Percentiles rank a stretch among this genome's conserved stretches.
These are phyloP conservation scores for Iselma pallidipennis DNA, from an alignment of 2,888 invertebrate species.

Conservation along the genomic window DNA sequence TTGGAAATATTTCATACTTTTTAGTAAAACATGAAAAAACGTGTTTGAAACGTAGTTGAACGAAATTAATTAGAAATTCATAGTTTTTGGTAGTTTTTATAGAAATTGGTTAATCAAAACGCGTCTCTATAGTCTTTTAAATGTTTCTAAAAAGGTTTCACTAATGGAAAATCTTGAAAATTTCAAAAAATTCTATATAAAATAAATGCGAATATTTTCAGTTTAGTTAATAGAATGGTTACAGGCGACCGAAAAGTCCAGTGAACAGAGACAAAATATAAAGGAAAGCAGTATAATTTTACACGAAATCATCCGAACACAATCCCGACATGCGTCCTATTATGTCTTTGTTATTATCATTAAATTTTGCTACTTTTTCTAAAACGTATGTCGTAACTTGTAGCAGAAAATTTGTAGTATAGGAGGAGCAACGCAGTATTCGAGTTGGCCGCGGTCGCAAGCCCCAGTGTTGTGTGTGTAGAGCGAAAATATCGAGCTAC, in stretches of 20 bases:
- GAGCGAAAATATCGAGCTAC: constrained; percentile 47
- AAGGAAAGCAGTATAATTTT: constrained; percentile 52
- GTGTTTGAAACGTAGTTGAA: neutral
- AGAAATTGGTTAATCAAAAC: neutral
- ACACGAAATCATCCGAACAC: constrained; percentile 50
- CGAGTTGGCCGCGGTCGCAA: constrained; percentile 42
- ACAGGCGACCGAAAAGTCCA: constrained; percentile 52
- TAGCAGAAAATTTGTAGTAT: constrained; percentile 25
- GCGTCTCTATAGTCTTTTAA: neutral
- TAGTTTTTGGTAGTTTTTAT: neutral
- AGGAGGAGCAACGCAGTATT: constrained; percentile 50
- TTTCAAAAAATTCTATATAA: neutral
- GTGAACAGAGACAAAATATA: constrained; percentile 50
- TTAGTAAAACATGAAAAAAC: neutral
- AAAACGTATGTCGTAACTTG: constrained; percentile 33
- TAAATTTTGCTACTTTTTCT: constrained; percentile 22
- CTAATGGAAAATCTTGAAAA: neutral
- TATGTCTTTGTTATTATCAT: constrained; percentile 39
- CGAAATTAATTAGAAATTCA: too few relatives aligned
- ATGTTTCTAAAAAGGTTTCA: neutral
- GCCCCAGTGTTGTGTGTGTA: constrained; percentile 48
- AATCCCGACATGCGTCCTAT: constrained; percentile 32
- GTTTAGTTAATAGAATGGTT: constrained; percentile 44
- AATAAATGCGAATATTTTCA: constrained; percentile 37
- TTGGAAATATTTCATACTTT: constrained; percentile 27